phyloP scores from a whole-genome alignment of 2,888 invertebrate genomes.

The Drosophila nr. medialis region DNA sequence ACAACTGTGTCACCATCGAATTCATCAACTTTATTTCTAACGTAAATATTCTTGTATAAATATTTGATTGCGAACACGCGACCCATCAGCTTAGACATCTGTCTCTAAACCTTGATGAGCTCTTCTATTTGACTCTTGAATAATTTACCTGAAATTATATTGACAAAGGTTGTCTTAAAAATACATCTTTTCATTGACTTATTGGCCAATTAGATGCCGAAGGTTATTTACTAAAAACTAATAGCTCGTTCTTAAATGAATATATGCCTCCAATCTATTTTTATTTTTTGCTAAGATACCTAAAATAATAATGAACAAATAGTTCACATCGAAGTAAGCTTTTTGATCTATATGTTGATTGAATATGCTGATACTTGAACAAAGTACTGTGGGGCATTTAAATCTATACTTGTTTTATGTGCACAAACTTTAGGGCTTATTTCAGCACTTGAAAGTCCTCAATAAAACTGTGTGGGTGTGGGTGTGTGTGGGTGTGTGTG shows the following conservation, averaged over 20 bases:
- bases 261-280: neutral
- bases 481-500: slow-evolving; percentile 9
- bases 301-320: neutral
- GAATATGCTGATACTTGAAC: neutral
- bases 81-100: slow-evolving; percentile 22
- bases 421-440: neutral
- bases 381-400: slow-evolving; percentile 19
- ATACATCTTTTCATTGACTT: neutral
- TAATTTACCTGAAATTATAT: slow-evolving; percentile 17
- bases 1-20: slow-evolving; percentile 47
- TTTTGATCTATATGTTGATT: neutral
- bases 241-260: neutral
- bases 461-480: slow-evolving; percentile 10
- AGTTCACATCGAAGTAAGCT: neutral
- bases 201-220: neutral
- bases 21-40: slow-evolving; percentile 27
- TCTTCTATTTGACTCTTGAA: neutral
- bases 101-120: slow-evolving; percentile 3
- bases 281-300: neutral
- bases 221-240: neutral
- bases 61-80: slow-evolving; percentile 30
- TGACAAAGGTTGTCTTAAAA: neutral
- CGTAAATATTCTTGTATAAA: slow-evolving; percentile 18
- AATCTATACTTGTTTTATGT: slow-evolving; percentile 18
- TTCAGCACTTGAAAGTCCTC: slow-evolving; percentile 43